A percentile compares a stretch with the other conserved stretches of the same genome.
Evolutionary conservation across 2,888 invertebrate species (phyloP).

Genomic region (Schrankia costaestrigalis): DNA sequence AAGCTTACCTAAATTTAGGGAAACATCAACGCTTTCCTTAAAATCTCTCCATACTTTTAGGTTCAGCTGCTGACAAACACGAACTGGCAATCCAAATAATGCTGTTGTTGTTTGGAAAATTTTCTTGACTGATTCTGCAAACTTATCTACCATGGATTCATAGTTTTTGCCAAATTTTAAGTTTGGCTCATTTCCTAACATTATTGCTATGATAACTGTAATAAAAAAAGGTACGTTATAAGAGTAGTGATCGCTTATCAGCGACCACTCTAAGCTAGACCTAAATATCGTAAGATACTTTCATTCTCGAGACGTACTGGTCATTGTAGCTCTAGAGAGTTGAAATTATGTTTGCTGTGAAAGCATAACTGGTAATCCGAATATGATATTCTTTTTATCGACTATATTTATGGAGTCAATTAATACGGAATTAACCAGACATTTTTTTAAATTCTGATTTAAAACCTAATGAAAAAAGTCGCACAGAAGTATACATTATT

Average conservation of each 20-base stretch:
- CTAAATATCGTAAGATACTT: no score
- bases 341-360: no score
- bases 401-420: no score
- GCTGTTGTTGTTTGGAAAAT: constrained; percentile 87
- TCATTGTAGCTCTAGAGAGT: no score
- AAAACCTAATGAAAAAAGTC: no score
- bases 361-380: no score
- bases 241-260: not conserved
- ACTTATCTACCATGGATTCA: constrained; percentile 68
- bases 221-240: constrained; percentile 16
- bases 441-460: no score
- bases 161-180: constrained; percentile 45
- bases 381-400: no score
- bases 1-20: constrained; percentile 78
- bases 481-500: no score
- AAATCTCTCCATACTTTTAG: constrained; percentile 88
- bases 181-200: constrained; percentile 53
- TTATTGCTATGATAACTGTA: constrained; percentile 80
- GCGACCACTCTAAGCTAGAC: no score
- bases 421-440: no score
- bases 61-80: constrained; percentile 82
- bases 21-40: constrained; percentile 83
- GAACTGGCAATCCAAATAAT: constrained; percentile 85
- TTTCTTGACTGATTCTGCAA: constrained; percentile 84
- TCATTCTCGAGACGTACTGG: no score